A percentile compares a stretch with the other conserved stretches of the same genome.
Conservation (phyloP, 2,797 vertebrate genomes). For the Hylomyscus alleni region DNA sequence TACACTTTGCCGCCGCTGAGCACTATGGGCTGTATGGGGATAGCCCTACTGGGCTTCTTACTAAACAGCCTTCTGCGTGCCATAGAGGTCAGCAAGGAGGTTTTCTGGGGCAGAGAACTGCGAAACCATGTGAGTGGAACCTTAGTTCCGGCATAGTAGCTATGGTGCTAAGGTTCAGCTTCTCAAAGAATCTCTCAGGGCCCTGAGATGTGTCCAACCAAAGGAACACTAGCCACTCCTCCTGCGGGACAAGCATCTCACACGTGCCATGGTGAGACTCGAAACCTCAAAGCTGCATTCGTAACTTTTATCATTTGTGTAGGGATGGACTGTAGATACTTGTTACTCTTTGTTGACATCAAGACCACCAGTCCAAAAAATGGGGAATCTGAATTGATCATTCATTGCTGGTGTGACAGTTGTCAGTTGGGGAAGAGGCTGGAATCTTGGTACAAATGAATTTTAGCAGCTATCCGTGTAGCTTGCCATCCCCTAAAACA, state of each 20-base stretch:
- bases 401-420: neutral
- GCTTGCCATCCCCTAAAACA: neutral
- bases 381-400: neutral
- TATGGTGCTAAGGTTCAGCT: neutral
- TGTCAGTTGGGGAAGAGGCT: neutral
- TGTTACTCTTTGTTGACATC: neutral
- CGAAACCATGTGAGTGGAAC: rapidly evolving
- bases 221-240: neutral
- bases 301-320: neutral
- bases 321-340: neutral
- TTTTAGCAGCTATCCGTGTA: neutral
- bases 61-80: neutral
- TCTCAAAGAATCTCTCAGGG: rapidly evolving
- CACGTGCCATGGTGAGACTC: neutral
- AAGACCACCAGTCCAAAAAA: neutral
- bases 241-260: neutral
- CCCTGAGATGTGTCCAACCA: neutral
- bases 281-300: neutral
- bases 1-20: neutral
- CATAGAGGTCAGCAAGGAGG: neutral
- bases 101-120: neutral
- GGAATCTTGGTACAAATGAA: neutral
- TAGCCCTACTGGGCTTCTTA: neutral
- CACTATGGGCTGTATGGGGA: too few relatives aligned
- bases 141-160: neutral